A percentile compares a stretch with the other conserved stretches of the same genome.
Conservation (phyloP, 2,888 invertebrate genomes). For the Drosophila flavopinicola region DNA sequence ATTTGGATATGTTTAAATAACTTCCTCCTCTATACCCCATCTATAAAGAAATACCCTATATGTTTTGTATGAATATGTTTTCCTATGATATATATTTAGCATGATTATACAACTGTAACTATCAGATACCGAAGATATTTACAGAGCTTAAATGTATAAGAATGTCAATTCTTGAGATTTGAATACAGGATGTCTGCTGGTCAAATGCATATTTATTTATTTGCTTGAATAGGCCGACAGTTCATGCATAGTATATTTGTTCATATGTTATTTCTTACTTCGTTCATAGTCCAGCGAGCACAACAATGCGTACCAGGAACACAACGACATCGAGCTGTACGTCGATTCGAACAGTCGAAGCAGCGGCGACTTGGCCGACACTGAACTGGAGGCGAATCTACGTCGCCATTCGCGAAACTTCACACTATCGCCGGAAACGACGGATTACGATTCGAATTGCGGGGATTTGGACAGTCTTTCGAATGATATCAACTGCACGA, state of each 20-base stretch:
- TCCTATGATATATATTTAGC: too few relatives aligned
- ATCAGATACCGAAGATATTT: too few relatives aligned
- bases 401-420: slow-evolving; percentile 90
- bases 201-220: too few relatives aligned
- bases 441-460: slow-evolving; percentile 94
- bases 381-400: slow-evolving; percentile 82
- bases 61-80: too few relatives aligned
- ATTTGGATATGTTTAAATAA: too few relatives aligned
- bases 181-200: too few relatives aligned
- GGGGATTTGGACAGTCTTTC: slow-evolving; percentile 91
- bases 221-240: too few relatives aligned
- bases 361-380: slow-evolving; percentile 83
- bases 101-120: too few relatives aligned
- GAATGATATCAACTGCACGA: slow-evolving; percentile 83
- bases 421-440: slow-evolving; percentile 95
- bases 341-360: slow-evolving; percentile 84
- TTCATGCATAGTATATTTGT: not conserved
- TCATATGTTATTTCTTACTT: not conserved
- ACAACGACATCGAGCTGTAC: slow-evolving; percentile 84
- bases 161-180: too few relatives aligned
- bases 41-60: too few relatives aligned
- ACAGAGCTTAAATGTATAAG: too few relatives aligned
- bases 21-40: too few relatives aligned
- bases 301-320: slow-evolving; percentile 78
- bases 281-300: slow-evolving; percentile 58